phyloP scores from a whole-genome alignment of 2,888 invertebrate genomes.

The Agrochola lota region DNA sequence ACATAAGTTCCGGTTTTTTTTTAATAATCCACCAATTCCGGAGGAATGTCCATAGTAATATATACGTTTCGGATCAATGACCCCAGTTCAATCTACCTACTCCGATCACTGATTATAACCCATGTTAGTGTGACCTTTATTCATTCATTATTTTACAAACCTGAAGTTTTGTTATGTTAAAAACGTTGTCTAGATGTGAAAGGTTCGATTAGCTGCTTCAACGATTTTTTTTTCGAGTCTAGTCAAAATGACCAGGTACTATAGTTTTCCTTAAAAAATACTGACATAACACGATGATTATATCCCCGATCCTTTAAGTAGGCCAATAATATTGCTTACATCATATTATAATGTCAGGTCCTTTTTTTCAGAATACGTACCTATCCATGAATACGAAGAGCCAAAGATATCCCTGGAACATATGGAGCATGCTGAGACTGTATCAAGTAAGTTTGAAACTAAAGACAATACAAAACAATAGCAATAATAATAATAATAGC shows the following conservation, averaged over 20 bases:
- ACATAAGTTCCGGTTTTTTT: too few species aligned
- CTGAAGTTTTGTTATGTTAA: neutral
- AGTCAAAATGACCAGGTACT: neutral
- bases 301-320: neutral
- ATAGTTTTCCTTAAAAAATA: neutral
- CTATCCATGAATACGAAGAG: constrained; percentile 84
- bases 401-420: constrained; percentile 85
- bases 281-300: neutral
- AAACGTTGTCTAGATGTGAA: neutral
- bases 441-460: constrained; percentile 80
- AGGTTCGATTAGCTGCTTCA: neutral
- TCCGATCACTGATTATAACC: too few species aligned
- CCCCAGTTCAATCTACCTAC: too few species aligned
- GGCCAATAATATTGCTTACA: neutral
- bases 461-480: neutral
- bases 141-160: neutral
- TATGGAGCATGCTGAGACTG: constrained; percentile 83
- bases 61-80: too few species aligned
- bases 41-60: too few species aligned
- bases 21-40: too few species aligned
- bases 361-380: constrained; percentile 82
- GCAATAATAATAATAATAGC: too few species aligned
- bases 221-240: neutral
- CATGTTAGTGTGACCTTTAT: neutral
- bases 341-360: neutral